phyloP scores from a whole-genome alignment of 1,140 invertebrate species.

The Microvelia longipes region DNA sequence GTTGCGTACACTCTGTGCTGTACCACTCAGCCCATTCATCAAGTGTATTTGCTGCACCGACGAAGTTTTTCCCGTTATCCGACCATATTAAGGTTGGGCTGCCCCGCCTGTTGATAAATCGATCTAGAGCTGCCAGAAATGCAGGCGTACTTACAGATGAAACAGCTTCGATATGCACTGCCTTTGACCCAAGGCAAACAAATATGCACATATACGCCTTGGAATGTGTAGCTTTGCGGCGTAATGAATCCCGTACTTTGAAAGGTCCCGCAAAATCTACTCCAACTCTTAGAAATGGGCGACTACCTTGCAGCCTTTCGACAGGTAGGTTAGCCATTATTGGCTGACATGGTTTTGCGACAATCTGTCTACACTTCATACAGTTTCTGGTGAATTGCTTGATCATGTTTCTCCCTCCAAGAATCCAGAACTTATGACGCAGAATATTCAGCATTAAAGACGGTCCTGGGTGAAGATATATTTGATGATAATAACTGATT shows the following conservation, averaged over 20 bases:
- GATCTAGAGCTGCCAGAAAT: constrained; percentile 18
- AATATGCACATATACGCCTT: constrained; percentile 26
- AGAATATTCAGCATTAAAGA: no score
- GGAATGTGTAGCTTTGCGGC: constrained; percentile 9
- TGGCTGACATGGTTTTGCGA: no score
- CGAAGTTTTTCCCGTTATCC: constrained; percentile 25
- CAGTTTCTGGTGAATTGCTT: no score
- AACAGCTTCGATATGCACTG: constrained; percentile 23
- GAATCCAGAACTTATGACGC: no score
- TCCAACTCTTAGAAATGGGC: no score
- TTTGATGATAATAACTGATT: no score
- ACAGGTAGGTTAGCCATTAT: no score
- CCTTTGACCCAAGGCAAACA: constrained; percentile 20
- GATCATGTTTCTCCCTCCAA: no score
- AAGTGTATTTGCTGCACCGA: constrained; percentile 11
- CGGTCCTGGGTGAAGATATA: no score
- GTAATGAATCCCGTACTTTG: constrained; percentile 7
- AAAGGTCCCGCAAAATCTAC: constrained; percentile 23
- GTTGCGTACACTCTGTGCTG: constrained; percentile 16
- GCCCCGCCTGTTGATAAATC: no score
- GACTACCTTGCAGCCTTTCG: no score
- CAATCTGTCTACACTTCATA: no score
- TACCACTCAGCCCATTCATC: constrained; percentile 18
- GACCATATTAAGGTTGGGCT: constrained; percentile 15
- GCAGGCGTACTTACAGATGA: constrained; percentile 16